Conservation (phyloP, 2,797 vertebrate genomes). For the Poecilia gillii region DNA sequence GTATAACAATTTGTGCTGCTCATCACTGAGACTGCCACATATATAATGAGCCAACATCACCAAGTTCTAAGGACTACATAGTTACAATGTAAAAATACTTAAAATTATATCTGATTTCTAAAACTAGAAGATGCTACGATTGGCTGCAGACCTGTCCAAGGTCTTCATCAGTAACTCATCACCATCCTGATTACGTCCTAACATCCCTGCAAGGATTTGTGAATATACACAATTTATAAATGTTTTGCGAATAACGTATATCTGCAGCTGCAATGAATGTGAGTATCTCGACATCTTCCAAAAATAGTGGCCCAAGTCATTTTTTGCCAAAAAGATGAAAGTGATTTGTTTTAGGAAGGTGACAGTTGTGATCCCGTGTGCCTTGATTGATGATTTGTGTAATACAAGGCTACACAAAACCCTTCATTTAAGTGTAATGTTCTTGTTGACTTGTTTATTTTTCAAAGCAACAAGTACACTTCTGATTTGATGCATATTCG, state of each 20-base stretch:
- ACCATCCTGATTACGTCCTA: not conserved
- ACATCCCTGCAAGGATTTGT: not conserved
- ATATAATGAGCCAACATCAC: not conserved
- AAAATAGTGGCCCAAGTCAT: too few relatives aligned
- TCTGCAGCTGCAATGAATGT: not conserved
- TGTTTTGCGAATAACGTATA: not conserved
- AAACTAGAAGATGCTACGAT: not conserved
- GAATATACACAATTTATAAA: not conserved
- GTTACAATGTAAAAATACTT: not conserved
- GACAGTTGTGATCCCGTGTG: not conserved
- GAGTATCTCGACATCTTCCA: not conserved
- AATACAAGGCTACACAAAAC: not conserved
- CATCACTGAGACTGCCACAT: not conserved
- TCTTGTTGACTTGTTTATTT: not conserved
- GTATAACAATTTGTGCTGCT: not conserved
- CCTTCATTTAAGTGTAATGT: not conserved
- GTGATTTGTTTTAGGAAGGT: too few relatives aligned
- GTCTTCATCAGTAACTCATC: not conserved
- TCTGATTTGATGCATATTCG: not conserved
- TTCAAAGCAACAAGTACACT: not conserved
- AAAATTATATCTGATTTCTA: not conserved
- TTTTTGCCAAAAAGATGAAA: too few relatives aligned
- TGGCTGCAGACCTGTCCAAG: not conserved
- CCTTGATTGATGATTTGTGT: not conserved
- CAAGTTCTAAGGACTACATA: not conserved